Percentiles rank a stretch among this genome's conserved stretches.
Evolutionary conservation across 2,888 invertebrate species (phyloP).

Genomic region (Pecten maximus): DNA sequence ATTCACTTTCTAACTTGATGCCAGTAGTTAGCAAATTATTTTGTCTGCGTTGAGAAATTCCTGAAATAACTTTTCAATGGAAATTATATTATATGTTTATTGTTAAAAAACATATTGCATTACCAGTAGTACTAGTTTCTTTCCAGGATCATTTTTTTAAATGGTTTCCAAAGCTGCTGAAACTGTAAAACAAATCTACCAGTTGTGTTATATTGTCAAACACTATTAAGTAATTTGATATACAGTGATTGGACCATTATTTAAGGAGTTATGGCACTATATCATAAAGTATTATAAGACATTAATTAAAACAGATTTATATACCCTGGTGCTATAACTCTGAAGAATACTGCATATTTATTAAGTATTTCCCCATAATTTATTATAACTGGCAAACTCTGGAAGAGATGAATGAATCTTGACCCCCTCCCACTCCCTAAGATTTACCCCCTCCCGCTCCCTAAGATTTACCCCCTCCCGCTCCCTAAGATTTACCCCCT

Average conservation of each 20-base stretch:
- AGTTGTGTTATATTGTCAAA: background rate
- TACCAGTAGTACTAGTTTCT: too few relatives aligned
- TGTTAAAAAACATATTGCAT: too few relatives aligned
- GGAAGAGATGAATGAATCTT: background rate
- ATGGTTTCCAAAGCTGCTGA: too few relatives aligned
- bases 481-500: too few relatives aligned
- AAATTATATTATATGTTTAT: background rate
- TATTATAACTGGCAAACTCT: background rate
- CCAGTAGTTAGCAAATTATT: background rate
- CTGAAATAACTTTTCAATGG: background rate
- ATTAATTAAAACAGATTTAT: background rate
- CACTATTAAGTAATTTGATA: background rate
- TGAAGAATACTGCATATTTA: background rate
- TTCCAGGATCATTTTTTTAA: too few relatives aligned
- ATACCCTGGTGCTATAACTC: background rate
- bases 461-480: too few relatives aligned
- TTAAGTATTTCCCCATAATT: slow-evolving; percentile 2
- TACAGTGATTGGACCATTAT: background rate
- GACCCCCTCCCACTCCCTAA: too few relatives aligned
- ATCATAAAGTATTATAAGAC: background rate
- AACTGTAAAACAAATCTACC: background rate
- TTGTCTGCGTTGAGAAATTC: background rate
- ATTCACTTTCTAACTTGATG: background rate
- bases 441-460: too few relatives aligned
- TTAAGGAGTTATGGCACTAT: background rate